Base-by-base conservation (phyloP, 2,888 invertebrate species). In the Zygogramma bicolorata region DNA sequence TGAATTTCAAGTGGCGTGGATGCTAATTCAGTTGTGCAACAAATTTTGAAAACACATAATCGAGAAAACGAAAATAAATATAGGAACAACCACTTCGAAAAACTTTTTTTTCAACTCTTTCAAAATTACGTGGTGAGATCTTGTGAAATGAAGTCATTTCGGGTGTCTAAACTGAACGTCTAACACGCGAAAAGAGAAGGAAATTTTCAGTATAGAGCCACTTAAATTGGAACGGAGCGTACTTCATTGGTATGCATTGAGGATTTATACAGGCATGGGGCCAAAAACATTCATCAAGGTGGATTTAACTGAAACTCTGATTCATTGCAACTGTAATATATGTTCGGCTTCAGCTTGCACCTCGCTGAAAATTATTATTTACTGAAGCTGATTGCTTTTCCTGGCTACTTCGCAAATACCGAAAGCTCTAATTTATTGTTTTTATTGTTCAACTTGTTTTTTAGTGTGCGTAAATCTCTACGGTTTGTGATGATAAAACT, bases 241-340 rank as follows among this genome's bases (percentile, higher is more conserved):
- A 87, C 87, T 87, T 87, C 87, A 87, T 87, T 87, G 87, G 87
- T 87, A 87, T 87, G 87, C 87, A 87, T 87, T 87, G 87, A 87
- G 87, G 87, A 87, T 87, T 87, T 87, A 87, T 87, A 86, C 86
- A 87, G 87, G 87, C 87, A 86, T 86, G 86, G 86, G 87, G 87
- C 87, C 87, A 87, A 87, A 87, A 87, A 87, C 87, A 87, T 87
- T 87, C 87, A 87, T 87, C 87, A 87, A 87, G 86, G 87, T 87
- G 87, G 87, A 87, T 87, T 87, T 87, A 86, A 85, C 87, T 87
- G 87, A 87, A 87, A 87, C 87, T 87, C 86, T 87, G 87, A 87
- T 87, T 87, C 87, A 87, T 87, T 87, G 86, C 87, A 82, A 83
- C 83, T 84, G 85, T 87, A 87, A 87, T 87, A 86, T 87, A 87